Evolutionary conservation across 2,888 invertebrate species (phyloP), one percentile per base, ranked within the genome.

Genomic region (Plebejus melissa): DNA sequence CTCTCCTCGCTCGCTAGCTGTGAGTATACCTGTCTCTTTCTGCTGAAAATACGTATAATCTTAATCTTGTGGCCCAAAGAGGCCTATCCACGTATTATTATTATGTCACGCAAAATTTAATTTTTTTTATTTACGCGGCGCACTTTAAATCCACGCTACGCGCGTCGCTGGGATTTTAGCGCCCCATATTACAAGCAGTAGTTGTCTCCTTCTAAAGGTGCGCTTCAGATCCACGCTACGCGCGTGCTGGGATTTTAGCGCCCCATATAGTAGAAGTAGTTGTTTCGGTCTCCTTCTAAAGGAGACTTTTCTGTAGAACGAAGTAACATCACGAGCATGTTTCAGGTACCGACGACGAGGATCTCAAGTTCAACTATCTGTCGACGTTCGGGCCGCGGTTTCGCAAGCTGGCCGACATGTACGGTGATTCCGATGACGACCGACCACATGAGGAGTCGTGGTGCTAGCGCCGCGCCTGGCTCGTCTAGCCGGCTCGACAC

Each of bases 361-460:
- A 98, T 91, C 94, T 98, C 82, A 98, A 98, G 88, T 99, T 98
- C 93, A 98, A 98, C 91, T 98, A 98, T 87, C 93, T 99, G 82
- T 97, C 98, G 70, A 97, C 97, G 87, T 99, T 98, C 90, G 99
- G 99, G 74, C 98, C 98, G n/a, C 95, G 98, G 79, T 99, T 99
- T 95, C 96, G 98, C 82, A 98, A 98, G 84, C 91, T 98, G 80
- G 98, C 98, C 74, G 98, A 98, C 84, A 98, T 98, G 98, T 98
- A 98, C 85, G 98, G 98, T n/a, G 98, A 98, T 85, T 97, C 97
- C 78, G 97, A 97, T 82, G 97, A 97, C 81, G 96, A 96, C 78
- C 95, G 96, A 78, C 96, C 96, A 75, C 95, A 95, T 79, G 97
- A 97, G 87, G 97, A 97, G 84, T 96, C 97, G 79, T 98, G 97